Base-by-base conservation (phyloP, 2,797 vertebrate species). In the Gastrophryne carolinensis region DNA sequence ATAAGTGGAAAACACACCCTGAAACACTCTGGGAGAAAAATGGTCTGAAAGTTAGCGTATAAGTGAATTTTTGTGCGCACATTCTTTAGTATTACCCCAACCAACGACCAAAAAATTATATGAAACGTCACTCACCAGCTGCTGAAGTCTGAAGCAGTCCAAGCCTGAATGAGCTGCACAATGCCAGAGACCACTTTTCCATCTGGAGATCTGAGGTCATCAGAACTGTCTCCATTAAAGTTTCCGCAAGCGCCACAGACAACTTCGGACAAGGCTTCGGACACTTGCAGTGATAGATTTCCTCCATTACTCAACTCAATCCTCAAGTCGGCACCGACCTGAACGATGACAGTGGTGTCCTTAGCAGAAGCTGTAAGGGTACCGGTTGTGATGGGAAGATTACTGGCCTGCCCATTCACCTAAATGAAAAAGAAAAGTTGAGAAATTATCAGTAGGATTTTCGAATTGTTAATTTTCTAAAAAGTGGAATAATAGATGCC, bases 221-320 rank as follows among this genome's bases (percentile, higher is more conserved):
- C 90, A 53, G 75, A 71, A 35, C 56, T 37, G 67, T 90, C 27
- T 10, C 84, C 53, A 0, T 92, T 90, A 72, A 89, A 91, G 86
- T 93, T 93, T 44, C 92, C 91, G n/a, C 93, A 94, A 54, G 88
- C 88, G 0, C 92, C 91, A 2, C 91, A 92, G 64, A 91, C 67
- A 67, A 79, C 77, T 24, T 79, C 80, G 0, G 78, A 76, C n/a
- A 92, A 82, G 30, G 26, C 69, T 0, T 54, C 21, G 9, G 71
- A 70, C 39, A 89, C 65, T 3, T 69, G 82, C 65, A 95, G 60
- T 0, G 49, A 67, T 52, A 94, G 78, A 63, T 86, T 82, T 60
- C 85, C 86, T 0, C 81, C 70, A 27, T 75, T 19, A 9, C 83
- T 84, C 72, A 89, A 86, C 54, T 75, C 83, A 76, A 95, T 84